Percentiles rank a stretch among this genome's conserved stretches.
Conservation (phyloP, 2,888 invertebrate species). For the Balanococcus diminutus region DNA sequence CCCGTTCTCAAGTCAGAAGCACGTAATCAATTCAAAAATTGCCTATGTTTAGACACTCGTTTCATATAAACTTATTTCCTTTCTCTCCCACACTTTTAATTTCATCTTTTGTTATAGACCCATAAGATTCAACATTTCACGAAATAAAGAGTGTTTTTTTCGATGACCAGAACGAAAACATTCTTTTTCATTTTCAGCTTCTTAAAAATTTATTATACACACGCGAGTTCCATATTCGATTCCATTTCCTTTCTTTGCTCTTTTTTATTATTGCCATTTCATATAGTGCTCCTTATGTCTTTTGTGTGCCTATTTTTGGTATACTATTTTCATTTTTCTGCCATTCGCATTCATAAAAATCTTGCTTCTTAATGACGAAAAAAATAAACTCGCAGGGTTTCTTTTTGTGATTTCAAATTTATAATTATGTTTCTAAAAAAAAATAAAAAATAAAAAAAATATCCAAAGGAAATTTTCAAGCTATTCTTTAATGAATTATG, state of each 20-base stretch:
- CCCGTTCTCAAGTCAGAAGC: too few relatives aligned
- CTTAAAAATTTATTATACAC: slow-evolving; percentile 19
- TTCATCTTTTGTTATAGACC: background rate
- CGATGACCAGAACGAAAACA: background rate
- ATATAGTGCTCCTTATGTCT: background rate
- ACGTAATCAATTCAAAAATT: too few relatives aligned
- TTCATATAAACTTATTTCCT: too few relatives aligned
- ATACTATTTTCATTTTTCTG: background rate
- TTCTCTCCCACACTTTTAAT: background rate
- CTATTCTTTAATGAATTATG: background rate
- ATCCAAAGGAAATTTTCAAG: background rate
- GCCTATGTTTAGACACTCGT: too few relatives aligned
- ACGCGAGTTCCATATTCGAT: background rate
- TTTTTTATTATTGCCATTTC: background rate
- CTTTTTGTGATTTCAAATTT: background rate
- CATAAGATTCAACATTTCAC: background rate
- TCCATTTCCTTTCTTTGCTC: background rate
- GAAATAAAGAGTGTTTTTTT: background rate
- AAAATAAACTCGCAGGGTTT: background rate
- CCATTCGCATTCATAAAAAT: background rate
- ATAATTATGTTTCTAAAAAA: too few relatives aligned
- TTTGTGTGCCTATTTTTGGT: background rate
- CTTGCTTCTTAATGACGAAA: background rate
- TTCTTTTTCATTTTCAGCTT: background rate
- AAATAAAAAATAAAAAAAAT: background rate